These are phyloP conservation scores for Acanthacorydalis orientalis DNA, from an alignment of 2,888 invertebrate species.

Conservation along the genomic window DNA sequence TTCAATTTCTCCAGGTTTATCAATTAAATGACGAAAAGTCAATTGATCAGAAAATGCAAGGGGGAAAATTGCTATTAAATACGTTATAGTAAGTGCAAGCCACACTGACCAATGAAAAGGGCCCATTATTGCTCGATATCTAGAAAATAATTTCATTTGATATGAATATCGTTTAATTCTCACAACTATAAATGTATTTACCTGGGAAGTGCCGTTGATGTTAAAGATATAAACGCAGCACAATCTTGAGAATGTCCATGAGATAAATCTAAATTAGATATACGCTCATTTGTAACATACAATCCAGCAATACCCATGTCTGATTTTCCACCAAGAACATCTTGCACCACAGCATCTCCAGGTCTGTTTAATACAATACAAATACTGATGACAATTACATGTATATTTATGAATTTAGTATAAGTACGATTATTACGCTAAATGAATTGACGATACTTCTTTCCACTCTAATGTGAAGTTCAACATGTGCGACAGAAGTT, in stretches of 20 bases:
- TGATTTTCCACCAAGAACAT: conserved; percentile 33
- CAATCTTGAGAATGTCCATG: conserved; percentile 55
- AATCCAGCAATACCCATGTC: conserved; percentile 59
- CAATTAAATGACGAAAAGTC: conserved; percentile 43
- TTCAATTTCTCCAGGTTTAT: conserved; percentile 54
- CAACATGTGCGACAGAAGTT: conserved; percentile 40
- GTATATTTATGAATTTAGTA: background rate
- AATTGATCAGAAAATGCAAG: conserved; percentile 57
- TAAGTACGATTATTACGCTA: conserved; percentile 28
- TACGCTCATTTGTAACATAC: conserved; percentile 39
- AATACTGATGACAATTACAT: background rate
- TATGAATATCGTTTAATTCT: background rate
- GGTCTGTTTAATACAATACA: conserved; percentile 25
- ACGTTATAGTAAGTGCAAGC: conserved; percentile 52
- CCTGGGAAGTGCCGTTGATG: conserved; percentile 66
- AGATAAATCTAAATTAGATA: conserved; percentile 38
- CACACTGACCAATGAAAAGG: conserved; percentile 72
- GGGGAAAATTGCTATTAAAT: conserved; percentile 57
- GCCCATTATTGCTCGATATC: conserved; percentile 68
- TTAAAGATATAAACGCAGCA: conserved; percentile 57
- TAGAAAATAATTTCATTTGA: conserved; percentile 18
- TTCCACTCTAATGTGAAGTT: conserved; percentile 57
- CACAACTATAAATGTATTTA: conserved; percentile 13
- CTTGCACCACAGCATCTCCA: conserved; percentile 40
- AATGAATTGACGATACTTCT: conserved; percentile 32